Evolutionary conservation across 1,140 invertebrate genomes (phyloP), one percentile per base, ranked within the genome.

Genomic region (Phthorimaea operculella): DNA sequence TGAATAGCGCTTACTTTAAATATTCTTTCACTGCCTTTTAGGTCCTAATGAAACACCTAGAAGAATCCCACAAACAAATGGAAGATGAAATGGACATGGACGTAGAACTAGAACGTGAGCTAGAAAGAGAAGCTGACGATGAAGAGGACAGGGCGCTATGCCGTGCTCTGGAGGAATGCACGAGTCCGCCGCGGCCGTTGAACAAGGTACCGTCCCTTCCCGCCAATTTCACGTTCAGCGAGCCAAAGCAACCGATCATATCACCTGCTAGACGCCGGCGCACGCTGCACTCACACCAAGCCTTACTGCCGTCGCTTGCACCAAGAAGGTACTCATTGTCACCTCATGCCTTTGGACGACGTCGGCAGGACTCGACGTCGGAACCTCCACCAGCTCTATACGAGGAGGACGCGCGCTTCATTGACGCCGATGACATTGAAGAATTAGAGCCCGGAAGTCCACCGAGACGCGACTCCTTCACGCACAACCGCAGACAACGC

Each of bases 41-140:
- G 87, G 87, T 89, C 33, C 88, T 99, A 48, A 99, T 99, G 98
- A 99, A 99, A 89, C 98, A 99, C 86, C 87, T 99, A 68, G 98
- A 99, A 89, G 98, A 98, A 87, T 97, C 95, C 55, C 96, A 98
- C 80, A 97, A 98, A 85, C 89, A 95, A 89, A 92, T 96, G 90
- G 95, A 97, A 83, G 95, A 96, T 75, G 95, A 97, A 82, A 88
- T 94, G 53, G 94, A 96, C 63, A 94, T 96, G 91, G 95, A 96
- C 73, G 93, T 92, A 33, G 93, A 96, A 69, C 84, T 96, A 10
- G 94, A 96, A 76, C 89, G 93, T 52, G 95, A 97, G 85, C 86
- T 92, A 50, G 90, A 92, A 57, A 87, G 91, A 51, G 90, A 92
- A 62, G 92, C 92, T 63, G 92, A 92, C 57, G 89, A 92, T 56